phyloP scores from a whole-genome alignment of 2,888 invertebrate genomes.

The Melipona bicolor region DNA sequence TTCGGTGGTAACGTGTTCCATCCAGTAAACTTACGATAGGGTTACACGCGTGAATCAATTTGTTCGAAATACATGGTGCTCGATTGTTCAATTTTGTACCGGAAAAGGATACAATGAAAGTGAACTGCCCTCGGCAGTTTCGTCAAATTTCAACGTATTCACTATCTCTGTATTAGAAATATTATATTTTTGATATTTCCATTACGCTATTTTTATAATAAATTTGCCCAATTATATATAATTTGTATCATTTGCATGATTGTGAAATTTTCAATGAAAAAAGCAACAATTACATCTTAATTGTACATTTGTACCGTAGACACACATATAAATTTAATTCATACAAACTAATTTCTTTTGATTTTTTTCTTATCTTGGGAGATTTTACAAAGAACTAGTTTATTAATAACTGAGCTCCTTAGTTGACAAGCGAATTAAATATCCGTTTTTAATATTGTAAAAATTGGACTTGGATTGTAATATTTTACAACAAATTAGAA shows the following conservation, averaged over 20 bases:
- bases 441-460: too few species aligned
- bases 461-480: too few species aligned
- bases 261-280: not conserved
- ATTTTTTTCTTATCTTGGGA: not conserved
- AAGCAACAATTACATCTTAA: constrained; percentile 6
- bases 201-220: not conserved
- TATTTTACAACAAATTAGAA: too few species aligned
- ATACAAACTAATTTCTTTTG: not conserved
- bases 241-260: not conserved
- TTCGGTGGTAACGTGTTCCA: constrained; percentile 13
- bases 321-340: not conserved
- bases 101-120: not conserved
- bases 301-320: not conserved
- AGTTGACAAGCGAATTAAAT: too few species aligned
- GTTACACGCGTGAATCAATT: not conserved
- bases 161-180: not conserved
- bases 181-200: not conserved
- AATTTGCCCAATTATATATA: not conserved
- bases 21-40: not conserved
- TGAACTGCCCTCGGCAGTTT: not conserved
- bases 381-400: not conserved
- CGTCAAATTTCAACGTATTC: not conserved
- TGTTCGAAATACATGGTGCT: not conserved
- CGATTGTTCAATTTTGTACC: not conserved
- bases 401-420: not conserved